These are phyloP conservation scores for Rostratula benghalensis DNA, from an alignment of 2,113 vertebrate genomes.

Conservation along the genomic window DNA sequence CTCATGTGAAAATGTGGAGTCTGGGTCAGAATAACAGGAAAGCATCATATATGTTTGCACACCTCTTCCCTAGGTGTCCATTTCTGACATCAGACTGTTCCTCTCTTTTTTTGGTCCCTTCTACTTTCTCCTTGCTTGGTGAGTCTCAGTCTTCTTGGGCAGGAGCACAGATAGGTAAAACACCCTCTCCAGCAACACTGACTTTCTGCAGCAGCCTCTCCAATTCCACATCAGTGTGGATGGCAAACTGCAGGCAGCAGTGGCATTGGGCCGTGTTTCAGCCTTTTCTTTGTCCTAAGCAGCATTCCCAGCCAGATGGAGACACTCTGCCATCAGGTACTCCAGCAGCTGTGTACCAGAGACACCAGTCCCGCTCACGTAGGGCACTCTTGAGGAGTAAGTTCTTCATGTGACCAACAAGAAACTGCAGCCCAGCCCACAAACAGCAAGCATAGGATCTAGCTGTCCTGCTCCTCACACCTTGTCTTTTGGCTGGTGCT, in stretches of 20 bases:
- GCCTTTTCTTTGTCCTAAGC: background rate
- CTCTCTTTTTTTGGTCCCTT: background rate
- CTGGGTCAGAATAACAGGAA: background rate
- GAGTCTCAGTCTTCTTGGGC: background rate
- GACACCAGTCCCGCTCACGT: background rate
- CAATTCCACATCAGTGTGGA: rapidly evolving
- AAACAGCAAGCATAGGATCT: background rate
- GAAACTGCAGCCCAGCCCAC: background rate
- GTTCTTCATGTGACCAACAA: background rate
- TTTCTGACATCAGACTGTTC: background rate
- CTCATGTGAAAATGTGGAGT: background rate
- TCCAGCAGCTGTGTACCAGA: rapidly evolving
- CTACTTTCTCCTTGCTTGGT: background rate
- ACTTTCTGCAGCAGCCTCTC: background rate
- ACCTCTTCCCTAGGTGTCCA: background rate
- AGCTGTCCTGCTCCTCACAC: rapidly evolving
- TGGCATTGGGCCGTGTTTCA: rapidly evolving
- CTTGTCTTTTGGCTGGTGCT: background rate
- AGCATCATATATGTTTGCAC: rapidly evolving
- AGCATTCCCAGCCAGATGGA: background rate
- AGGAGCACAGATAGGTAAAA: background rate
- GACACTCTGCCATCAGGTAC: background rate
- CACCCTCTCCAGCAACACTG: background rate
- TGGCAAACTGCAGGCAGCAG: background rate
- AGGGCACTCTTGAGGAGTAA: background rate